Conservation (phyloP, 2,797 vertebrate species). For the Eulemur albifrons region DNA sequence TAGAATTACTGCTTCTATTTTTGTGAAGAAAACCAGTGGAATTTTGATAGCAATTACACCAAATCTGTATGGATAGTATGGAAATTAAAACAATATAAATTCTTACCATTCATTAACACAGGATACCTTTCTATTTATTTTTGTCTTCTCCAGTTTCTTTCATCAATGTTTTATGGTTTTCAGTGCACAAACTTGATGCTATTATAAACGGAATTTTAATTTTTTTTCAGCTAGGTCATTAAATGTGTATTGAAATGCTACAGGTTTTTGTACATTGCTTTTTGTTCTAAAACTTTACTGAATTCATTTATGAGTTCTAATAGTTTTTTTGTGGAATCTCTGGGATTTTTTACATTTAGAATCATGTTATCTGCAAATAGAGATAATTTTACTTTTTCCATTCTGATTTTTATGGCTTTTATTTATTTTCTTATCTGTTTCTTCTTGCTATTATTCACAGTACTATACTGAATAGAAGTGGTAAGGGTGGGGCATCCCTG, state of each 20-base stretch:
- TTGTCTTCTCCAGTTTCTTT: not conserved
- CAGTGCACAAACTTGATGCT: not conserved
- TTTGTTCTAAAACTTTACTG: not conserved
- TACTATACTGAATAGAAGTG: not conserved
- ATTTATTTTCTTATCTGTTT: not conserved
- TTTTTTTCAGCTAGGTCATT: not conserved
- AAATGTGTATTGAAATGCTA: not conserved
- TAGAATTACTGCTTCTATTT: not conserved
- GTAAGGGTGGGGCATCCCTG: not conserved
- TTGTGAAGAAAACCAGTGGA: not conserved
- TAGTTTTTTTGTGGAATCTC: not conserved
- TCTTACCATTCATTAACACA: not conserved
- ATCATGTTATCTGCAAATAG: not conserved
- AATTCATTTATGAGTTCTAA: not conserved
- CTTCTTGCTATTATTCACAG: not conserved
- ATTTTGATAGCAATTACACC: not conserved
- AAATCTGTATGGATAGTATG: not conserved
- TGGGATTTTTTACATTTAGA: not conserved
- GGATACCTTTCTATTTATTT: not conserved
- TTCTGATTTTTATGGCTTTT: not conserved
- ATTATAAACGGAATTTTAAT: not conserved
- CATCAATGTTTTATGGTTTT: not conserved
- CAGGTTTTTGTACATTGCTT: not conserved
- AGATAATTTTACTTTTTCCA: not conserved
- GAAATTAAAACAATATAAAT: not conserved